Conservation (phyloP, 2,797 vertebrate species). For the Fratercula arctica region DNA sequence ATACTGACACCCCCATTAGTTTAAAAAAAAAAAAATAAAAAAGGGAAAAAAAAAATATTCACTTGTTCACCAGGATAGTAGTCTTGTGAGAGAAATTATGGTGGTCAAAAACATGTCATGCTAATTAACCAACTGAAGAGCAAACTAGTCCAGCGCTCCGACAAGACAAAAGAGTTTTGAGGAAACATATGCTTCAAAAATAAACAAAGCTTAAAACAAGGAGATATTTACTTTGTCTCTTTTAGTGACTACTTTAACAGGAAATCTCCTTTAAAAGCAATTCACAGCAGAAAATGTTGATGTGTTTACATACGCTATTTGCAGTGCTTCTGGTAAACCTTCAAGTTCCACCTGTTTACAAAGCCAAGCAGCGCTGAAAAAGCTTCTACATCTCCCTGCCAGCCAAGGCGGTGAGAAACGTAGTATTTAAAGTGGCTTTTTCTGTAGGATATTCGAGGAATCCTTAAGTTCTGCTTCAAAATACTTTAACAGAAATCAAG, state of each 20-base stretch:
- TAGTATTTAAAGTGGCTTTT: not conserved
- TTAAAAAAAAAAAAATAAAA: not conserved
- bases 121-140: not conserved
- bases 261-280: not conserved
- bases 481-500: not conserved
- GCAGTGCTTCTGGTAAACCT: not conserved
- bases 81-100: not conserved
- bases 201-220: not conserved
- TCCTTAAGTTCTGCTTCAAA: not conserved
- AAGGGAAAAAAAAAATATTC: not conserved
- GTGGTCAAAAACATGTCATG: not conserved
- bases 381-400: not conserved
- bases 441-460: not conserved
- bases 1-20: not conserved
- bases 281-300: not conserved
- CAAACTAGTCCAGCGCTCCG: not conserved
- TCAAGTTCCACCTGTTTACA: not conserved
- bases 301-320: not conserved
- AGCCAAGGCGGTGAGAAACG: not conserved
- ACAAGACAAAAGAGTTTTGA: not conserved
- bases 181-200: not conserved
- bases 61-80: not conserved
- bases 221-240: not conserved
- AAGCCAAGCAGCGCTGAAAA: not conserved
- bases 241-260: not conserved